phyloP scores from a whole-genome alignment of 1,140 invertebrate species.

The Oryctes rhinoceros region DNA sequence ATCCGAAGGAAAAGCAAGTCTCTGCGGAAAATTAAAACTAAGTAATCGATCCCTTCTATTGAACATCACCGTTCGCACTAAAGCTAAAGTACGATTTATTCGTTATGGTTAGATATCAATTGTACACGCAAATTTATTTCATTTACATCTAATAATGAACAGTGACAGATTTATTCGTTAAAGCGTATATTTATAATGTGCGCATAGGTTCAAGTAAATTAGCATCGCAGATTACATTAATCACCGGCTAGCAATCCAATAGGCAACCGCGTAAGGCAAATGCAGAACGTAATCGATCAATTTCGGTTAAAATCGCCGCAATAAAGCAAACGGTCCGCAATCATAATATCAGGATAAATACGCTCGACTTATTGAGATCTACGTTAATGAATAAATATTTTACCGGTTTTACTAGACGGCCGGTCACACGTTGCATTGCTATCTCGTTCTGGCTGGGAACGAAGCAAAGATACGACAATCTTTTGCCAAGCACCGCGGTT shows the following conservation, averaged over 20 bases:
- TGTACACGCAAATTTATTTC: neutral
- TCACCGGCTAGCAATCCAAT: neutral
- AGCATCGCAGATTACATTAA: constrained; percentile 9
- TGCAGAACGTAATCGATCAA: neutral
- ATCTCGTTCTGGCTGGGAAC: neutral
- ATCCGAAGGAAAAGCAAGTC: too few relatives aligned
- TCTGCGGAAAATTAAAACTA: too few relatives aligned
- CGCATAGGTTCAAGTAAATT: neutral
- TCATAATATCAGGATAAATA: neutral
- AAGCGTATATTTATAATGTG: neutral
- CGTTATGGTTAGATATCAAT: neutral
- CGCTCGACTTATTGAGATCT: too few relatives aligned
- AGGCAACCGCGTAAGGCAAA: neutral
- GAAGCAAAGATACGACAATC: neutral
- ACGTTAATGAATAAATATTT: neutral
- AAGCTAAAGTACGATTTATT: too few relatives aligned
- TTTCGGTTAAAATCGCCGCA: neutral
- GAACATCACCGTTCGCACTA: too few relatives aligned
- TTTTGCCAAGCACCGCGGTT: too few relatives aligned
- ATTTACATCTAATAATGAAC: neutral
- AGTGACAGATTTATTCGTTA: neutral
- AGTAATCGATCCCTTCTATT: too few relatives aligned
- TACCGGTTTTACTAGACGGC: too few relatives aligned
- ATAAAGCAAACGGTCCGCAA: neutral
- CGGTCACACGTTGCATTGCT: neutral